Evolutionary conservation across 2,888 invertebrate genomes (phyloP), one percentile per base, ranked within the genome.

Genomic region (Drosophila mimica): DNA sequence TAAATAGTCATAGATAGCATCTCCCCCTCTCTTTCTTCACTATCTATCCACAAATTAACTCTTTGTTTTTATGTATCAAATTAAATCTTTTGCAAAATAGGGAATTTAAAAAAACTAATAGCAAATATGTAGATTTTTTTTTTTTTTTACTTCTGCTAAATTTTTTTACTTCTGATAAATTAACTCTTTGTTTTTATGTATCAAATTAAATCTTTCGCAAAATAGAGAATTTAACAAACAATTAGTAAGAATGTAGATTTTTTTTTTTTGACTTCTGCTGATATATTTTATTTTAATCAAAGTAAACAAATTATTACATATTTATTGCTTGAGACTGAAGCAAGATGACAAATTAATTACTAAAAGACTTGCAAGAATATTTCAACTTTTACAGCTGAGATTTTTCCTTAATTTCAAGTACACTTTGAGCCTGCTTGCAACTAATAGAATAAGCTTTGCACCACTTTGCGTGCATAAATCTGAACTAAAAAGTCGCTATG

Each of bases 391-490:
- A 13, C 33, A 30, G 30, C 28, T 46, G 17, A 28, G 20, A 9
- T 9, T 20, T 40, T 34, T 34, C 6, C n/a, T 20, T 82, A 76
- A 83, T 89, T 79, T 70, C 64, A 54, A 81, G 82, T 71, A 57
- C 71, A 79, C 79, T 83, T 89, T 58, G 49, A 75, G 67, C 63
- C 79, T 71, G 74, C 61, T 71, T 51, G 58, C 66, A 59, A 74
- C 74, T 74, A 82, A 84, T 75, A 74, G 74, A 70, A 72, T 70
- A 70, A 76, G 74, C 61, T 54, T 53, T 54, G 64, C 85, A 71
- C 77, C 79, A 77, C 74, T 88, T 88, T 79, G 69, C 65, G 65
- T 67, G 43, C 70, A 76, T 72, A 87, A 89, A 83, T 83, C 70
- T 61, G 54, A 40, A 71, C 68, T 77, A 72, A 62, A 72, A 83